Evolutionary conservation across 2,888 invertebrate genomes (phyloP).

Genomic region (Chydorus sphaericus): DNA sequence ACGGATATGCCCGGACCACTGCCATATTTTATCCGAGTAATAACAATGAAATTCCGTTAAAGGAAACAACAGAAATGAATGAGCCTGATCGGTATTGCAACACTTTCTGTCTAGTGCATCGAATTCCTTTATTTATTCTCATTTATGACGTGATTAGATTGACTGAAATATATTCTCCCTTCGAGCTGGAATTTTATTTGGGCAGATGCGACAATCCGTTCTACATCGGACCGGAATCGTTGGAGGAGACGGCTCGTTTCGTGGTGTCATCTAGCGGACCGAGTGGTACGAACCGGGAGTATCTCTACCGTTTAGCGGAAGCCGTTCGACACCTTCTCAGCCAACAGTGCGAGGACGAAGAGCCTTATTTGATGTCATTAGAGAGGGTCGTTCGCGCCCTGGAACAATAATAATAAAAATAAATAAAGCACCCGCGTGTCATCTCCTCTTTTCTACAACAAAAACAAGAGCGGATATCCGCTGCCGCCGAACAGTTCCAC

Average conservation of each 20-base stretch:
- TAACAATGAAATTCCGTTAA: constrained; percentile 6
- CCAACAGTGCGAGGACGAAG: constrained; percentile 30
- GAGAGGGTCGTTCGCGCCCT: constrained; percentile 41
- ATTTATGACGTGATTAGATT: background rate
- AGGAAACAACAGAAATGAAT: background rate
- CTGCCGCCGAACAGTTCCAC: too few species aligned
- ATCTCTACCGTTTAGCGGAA: constrained; percentile 67
- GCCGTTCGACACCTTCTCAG: constrained; percentile 50
- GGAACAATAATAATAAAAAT: too few species aligned
- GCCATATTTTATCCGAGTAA: constrained; percentile 55
- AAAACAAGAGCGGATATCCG: too few species aligned
- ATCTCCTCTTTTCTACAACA: too few species aligned
- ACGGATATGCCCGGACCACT: constrained; percentile 63
- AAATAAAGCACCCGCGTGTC: too few species aligned
- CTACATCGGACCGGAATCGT: constrained; percentile 56
- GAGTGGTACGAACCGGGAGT: constrained; percentile 82
- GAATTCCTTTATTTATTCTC: background rate
- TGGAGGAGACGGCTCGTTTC: constrained; percentile 63
- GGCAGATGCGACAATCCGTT: constrained; percentile 66
- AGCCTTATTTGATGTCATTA: constrained; percentile 59
- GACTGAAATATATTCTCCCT: constrained; percentile 34
- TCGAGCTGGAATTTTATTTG: constrained; percentile 62
- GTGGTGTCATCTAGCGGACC: constrained; percentile 58
- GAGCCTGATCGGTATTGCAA: background rate
- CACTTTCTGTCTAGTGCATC: background rate